Percentiles rank a stretch among this genome's conserved stretches.
Conservation (phyloP, 2,888 invertebrate species). For the Drosophila planitibia region DNA sequence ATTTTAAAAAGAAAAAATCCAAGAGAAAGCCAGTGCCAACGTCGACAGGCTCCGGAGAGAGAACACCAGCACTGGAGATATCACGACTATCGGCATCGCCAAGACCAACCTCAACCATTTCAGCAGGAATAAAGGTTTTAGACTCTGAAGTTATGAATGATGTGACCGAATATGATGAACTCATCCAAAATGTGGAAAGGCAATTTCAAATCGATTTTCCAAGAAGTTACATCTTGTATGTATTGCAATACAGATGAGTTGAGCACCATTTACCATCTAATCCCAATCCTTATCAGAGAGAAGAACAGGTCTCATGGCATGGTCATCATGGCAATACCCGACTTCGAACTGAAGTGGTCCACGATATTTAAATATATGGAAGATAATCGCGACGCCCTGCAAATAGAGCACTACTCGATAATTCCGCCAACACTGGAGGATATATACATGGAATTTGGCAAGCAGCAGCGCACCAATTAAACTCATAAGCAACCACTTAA, state of each 20-base stretch:
- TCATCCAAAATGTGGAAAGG: slow-evolving; percentile 22
- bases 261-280: neutral
- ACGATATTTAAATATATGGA: slow-evolving; percentile 89
- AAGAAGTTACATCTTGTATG: slow-evolving; percentile 38
- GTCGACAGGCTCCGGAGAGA: no score
- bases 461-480: slow-evolving; percentile 80
- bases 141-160: neutral
- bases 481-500: neutral
- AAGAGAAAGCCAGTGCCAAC: no score
- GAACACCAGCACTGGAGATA: neutral
- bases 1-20: neutral
- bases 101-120: neutral
- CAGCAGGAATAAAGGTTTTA: neutral
- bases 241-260: neutral
- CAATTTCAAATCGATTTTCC: slow-evolving; percentile 43
- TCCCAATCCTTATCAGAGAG: slow-evolving; percentile 86
- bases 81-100: neutral
- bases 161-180: neutral
- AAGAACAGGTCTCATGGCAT: slow-evolving; percentile 87
- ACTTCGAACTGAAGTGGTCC: slow-evolving; percentile 87
- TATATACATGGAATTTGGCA: slow-evolving; percentile 89
- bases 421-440: slow-evolving; percentile 92
- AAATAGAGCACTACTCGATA: slow-evolving; percentile 91
- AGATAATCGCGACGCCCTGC: slow-evolving; percentile 86
- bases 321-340: slow-evolving; percentile 88